Percentiles rank a stretch among this genome's conserved stretches.
Evolutionary conservation across 2,113 vertebrate genomes (phyloP).

Genomic region (Xenopus laevis): DNA sequence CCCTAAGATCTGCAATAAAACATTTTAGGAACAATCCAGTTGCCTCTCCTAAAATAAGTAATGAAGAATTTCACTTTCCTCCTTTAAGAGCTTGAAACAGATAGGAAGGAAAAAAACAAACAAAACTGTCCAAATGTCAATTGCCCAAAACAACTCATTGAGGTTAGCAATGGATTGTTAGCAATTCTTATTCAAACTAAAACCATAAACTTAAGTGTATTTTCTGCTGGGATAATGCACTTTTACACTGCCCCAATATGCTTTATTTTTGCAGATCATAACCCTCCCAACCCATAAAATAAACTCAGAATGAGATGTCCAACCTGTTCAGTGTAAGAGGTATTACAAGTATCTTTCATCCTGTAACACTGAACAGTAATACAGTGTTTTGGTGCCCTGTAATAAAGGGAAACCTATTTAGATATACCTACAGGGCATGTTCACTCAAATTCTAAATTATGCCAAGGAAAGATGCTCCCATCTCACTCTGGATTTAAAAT

Average conservation of each 20-base stretch:
- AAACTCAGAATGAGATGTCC: conserved; percentile 77
- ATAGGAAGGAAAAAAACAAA: too few species aligned
- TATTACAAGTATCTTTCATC: background rate
- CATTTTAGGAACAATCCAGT: conserved; percentile 16
- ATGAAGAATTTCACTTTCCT: background rate
- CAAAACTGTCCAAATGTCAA: too few species aligned
- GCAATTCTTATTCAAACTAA: too few species aligned
- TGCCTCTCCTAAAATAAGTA: background rate
- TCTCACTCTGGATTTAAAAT: conserved; percentile 71
- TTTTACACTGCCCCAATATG: conserved; percentile 17
- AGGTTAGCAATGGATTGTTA: too few species aligned
- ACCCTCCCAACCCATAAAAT: conserved; percentile 49
- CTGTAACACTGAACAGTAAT: conserved; percentile 10
- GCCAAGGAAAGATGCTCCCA: conserved; percentile 77
- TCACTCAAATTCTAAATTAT: background rate
- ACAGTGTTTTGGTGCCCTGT: background rate
- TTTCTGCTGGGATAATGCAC: background rate
- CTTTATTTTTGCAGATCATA: conserved; percentile 58
- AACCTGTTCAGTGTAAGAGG: conserved; percentile 38
- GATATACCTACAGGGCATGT: background rate
- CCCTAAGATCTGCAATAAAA: conserved; percentile 12
- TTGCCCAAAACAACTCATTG: too few species aligned
- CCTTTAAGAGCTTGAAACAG: too few species aligned
- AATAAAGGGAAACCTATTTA: background rate
- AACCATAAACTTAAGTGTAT: background rate